phyloP scores from a whole-genome alignment of 2,113 vertebrate species.

The Speoplatyrhinus poulsoni region DNA sequence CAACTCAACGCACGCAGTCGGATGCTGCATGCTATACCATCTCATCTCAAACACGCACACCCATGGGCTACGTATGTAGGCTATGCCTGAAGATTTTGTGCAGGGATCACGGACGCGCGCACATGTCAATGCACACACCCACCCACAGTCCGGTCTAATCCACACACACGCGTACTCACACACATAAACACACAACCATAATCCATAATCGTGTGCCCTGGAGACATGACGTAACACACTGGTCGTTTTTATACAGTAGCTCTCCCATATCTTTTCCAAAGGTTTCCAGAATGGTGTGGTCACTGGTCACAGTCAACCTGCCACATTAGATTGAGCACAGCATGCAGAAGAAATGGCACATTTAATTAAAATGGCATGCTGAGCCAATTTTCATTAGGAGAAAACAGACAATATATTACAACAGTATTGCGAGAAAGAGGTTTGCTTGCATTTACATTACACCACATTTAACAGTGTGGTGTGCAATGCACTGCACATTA shows the following conservation, averaged over 20 bases:
- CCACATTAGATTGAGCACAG: conserved; percentile 7
- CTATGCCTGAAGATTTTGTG: too few relatives aligned
- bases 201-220: conserved; percentile 60
- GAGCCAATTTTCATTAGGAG: conserved; percentile 28
- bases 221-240: conserved; percentile 69
- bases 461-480: conserved; percentile 41
- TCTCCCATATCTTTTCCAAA: conserved; percentile 27
- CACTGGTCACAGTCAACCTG: neutral
- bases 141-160: neutral
- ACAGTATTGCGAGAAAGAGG: conserved; percentile 55
- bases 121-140: neutral
- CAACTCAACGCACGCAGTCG: conserved; percentile 16
- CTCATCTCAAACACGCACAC: conserved; percentile 36
- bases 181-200: conserved; percentile 32
- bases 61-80: conserved; percentile 30
- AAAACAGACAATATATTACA: conserved; percentile 34
- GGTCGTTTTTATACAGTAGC: conserved; percentile 33
- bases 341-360: conserved; percentile 16
- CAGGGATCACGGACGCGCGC: neutral
- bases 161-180: conserved; percentile 18
- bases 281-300: conserved; percentile 11
- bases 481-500: conserved; percentile 18
- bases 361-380: conserved; percentile 41
- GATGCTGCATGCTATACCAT: conserved; percentile 1
- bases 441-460: conserved; percentile 54